Evolutionary conservation across 2,888 invertebrate genomes (phyloP), one percentile per base, ranked within the genome.

Genomic region (Neoaliturus tenellus): DNA sequence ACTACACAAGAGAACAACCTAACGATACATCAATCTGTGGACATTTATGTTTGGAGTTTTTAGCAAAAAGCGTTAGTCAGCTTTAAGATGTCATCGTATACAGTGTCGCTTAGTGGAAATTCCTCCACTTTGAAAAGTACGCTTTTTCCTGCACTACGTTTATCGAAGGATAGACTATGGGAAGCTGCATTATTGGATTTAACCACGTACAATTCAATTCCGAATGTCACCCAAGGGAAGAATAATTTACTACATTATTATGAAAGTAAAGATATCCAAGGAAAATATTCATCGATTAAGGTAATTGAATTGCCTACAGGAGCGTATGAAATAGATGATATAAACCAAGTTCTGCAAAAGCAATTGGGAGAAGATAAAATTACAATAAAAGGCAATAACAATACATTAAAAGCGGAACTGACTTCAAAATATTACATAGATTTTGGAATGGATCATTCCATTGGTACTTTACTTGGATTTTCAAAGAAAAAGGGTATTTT

Each of bases 21-120:
- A 20, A 35, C 17, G 23, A 80, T 80, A 62, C 55, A 5, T 31
- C 3, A 0, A 80, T 51, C 8, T 80, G 80, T 23, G 51, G 51
- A 8, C 80, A 80, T 80, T 80, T 80, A 55, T 51, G 58, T 80
- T 55, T 58, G 39, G 80, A 80, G 3, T 80, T 80, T 80, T 41
- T 80, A 62, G 20, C 62, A 23, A 35, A 55, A 62, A 39, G 35
- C 23, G 41, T 80, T 28, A 80, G 80, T 58, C 33, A 39, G 23
- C 41, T 71, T 25, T 58, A 58, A 55, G 55, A 80, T 80, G 62
- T 80, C 80, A 35, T 80, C 41, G 23, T 80, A 62, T 28, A 80
- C 39, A 62, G 58, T 80, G n/a, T 80, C 35, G 25, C 39, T 80
- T 4, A 62, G 20, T 20, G 39, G 80, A 25, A 78, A 2, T 25